These are phyloP conservation scores for Amblyjoppa proteus DNA, from an alignment of 2,888 invertebrate genomes.

Conservation along the genomic window DNA sequence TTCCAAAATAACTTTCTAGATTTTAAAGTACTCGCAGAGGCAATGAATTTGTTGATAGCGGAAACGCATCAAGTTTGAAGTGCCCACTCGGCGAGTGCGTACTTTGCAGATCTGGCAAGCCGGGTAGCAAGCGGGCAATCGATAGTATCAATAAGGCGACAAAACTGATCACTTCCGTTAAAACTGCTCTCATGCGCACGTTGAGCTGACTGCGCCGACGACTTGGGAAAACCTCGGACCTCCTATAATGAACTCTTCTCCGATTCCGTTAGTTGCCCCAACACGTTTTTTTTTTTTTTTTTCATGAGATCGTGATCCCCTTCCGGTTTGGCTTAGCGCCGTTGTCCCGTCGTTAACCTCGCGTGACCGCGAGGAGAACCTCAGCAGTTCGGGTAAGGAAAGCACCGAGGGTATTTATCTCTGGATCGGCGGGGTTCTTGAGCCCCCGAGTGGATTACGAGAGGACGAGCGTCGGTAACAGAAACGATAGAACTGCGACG, in stretches of 20 bases:
- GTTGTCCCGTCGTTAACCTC: background rate
- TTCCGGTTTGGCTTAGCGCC: background rate
- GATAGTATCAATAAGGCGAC: background rate
- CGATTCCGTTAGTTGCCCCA: background rate
- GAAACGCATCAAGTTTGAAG: background rate
- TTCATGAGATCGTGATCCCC: background rate
- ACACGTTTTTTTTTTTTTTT: background rate
- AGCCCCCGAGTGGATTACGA: constrained; percentile 4
- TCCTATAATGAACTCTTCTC: background rate
- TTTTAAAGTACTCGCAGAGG: no score
- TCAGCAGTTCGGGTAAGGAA: background rate
- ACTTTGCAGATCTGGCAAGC: background rate
- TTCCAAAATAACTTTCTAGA: no score
- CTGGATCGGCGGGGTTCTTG: constrained; percentile 18
- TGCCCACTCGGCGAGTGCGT: background rate
- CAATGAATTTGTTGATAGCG: no score
- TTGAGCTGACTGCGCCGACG: background rate
- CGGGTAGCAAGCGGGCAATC: background rate
- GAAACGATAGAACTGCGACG: constrained; percentile 11
- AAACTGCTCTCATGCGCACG: background rate
- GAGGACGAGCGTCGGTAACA: background rate
- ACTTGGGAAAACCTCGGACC: background rate
- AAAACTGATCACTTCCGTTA: background rate
- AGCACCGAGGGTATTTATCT: background rate
- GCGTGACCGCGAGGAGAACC: background rate